Evolutionary conservation across 2,888 invertebrate genomes (phyloP).

Genomic region (Meandrusa payeni): DNA sequence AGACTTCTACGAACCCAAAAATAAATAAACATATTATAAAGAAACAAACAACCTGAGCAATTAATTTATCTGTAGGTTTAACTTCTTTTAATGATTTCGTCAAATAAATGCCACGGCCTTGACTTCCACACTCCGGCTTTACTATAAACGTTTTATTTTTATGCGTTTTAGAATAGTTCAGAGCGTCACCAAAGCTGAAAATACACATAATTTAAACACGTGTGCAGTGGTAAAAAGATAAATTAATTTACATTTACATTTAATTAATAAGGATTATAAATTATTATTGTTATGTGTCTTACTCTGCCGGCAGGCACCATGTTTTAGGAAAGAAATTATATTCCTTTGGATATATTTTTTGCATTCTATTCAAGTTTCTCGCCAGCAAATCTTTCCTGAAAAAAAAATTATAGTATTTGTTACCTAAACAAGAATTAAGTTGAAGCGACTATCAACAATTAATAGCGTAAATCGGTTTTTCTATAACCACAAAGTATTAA

Average conservation of each 20-base stretch:
- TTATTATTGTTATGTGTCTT: no score
- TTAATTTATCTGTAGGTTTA: conserved; percentile 89
- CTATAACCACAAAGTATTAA: no score
- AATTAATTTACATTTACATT: no score
- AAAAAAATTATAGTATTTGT: conserved; percentile 7
- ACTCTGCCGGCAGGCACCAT: conserved; percentile 96
- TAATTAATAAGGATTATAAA: no score
- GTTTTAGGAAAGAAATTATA: conserved; percentile 96
- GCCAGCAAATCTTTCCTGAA: conserved; percentile 92
- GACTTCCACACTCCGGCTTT: conserved; percentile 95
- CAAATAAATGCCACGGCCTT: conserved; percentile 93
- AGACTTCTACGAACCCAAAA: no score
- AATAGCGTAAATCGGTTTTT: no score
- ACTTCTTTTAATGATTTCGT: conserved; percentile 90
- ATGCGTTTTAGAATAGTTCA: conserved; percentile 85
- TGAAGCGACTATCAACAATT: no score
- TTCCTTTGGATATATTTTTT: conserved; percentile 92
- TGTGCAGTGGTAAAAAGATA: no score
- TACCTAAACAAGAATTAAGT: no score
- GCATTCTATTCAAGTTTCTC: conserved; percentile 94
- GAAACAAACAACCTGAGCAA: conserved; percentile 93
- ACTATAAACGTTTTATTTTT: conserved; percentile 91
- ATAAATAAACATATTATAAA: no score
- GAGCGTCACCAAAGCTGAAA: conserved; percentile 85
- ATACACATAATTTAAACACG: no score